Evolutionary conservation across 2,888 invertebrate genomes (phyloP).

Genomic region (Nemapogon koenigi): DNA sequence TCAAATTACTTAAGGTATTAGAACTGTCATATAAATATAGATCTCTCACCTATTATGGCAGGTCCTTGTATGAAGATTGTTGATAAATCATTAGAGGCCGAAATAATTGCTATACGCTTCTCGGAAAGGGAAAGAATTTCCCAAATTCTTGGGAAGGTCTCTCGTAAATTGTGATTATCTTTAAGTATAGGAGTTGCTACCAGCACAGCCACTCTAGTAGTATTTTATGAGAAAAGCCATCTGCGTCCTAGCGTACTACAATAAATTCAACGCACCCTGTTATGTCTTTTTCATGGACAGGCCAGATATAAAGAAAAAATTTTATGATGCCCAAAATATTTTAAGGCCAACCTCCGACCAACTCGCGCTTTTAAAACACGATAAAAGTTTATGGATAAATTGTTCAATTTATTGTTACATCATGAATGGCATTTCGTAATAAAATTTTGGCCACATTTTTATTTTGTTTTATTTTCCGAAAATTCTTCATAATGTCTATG

Average conservation of each 20-base stretch:
- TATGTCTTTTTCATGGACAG: slow-evolving; percentile 60
- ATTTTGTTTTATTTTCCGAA: too few relatives aligned
- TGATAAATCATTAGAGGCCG: slow-evolving; percentile 37
- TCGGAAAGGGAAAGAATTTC: slow-evolving; percentile 38
- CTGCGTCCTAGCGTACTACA: slow-evolving; percentile 52
- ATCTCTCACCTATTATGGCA: background rate
- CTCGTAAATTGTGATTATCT: slow-evolving; percentile 63
- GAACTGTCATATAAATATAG: background rate
- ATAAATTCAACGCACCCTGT: slow-evolving; percentile 58
- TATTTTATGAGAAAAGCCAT: slow-evolving; percentile 62
- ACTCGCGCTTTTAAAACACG: background rate
- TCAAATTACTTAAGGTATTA: too few relatives aligned
- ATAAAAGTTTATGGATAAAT: background rate
- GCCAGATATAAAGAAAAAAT: slow-evolving; percentile 41
- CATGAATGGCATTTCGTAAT: too few relatives aligned
- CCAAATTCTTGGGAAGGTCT: slow-evolving; percentile 38
- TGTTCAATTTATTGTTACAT: too few relatives aligned
- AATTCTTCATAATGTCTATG: too few relatives aligned
- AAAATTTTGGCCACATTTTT: too few relatives aligned
- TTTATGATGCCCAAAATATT: slow-evolving; percentile 46
- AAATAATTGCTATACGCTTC: slow-evolving; percentile 44
- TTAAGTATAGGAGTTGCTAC: slow-evolving; percentile 51
- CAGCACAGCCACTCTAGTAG: slow-evolving; percentile 49
- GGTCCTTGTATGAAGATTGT: slow-evolving; percentile 1
- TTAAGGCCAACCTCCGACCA: slow-evolving; percentile 12